A percentile compares a stretch with the other conserved stretches of the same genome.
Evolutionary conservation across 2,888 invertebrate genomes (phyloP).

Genomic region (Cephonodes hylas): DNA sequence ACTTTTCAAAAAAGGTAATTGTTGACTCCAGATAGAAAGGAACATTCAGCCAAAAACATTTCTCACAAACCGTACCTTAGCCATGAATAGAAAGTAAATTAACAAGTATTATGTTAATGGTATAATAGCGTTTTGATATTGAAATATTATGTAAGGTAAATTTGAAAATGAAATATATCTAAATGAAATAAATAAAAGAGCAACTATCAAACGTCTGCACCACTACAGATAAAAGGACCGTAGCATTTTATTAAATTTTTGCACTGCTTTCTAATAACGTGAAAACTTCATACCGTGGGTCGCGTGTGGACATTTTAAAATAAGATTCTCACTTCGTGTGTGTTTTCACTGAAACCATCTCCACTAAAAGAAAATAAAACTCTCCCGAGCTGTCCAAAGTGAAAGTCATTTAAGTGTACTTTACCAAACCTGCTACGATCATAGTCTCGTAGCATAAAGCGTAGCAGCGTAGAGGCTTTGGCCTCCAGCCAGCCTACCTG

Average conservation of each 20-base stretch:
- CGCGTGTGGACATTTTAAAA: not conserved
- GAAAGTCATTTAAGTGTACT: conserved; percentile 44
- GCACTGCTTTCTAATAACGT: not conserved
- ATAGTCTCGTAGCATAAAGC: conserved; percentile 54
- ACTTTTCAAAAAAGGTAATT: no score
- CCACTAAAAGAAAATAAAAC: not conserved
- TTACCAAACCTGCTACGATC: conserved; percentile 39
- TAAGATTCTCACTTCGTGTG: not conserved
- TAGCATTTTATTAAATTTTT: not conserved
- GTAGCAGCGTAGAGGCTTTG: conserved; percentile 58
- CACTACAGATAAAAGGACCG: not conserved
- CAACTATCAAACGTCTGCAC: no score
- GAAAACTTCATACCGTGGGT: not conserved
- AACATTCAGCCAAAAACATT: no score
- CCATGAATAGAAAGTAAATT: no score
- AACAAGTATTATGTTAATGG: no score
- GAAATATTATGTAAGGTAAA: no score
- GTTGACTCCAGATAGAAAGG: no score
- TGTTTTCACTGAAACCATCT: not conserved
- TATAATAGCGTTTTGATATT: no score
- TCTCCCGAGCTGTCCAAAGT: conserved; percentile 39
- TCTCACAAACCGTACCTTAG: no score
- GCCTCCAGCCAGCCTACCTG: conserved; percentile 74
- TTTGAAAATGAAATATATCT: no score
- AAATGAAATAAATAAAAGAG: no score